Percentiles rank a stretch among this genome's conserved stretches.
Evolutionary conservation across 2,113 vertebrate genomes (phyloP).

Genomic region (Platichthys stellatus): DNA sequence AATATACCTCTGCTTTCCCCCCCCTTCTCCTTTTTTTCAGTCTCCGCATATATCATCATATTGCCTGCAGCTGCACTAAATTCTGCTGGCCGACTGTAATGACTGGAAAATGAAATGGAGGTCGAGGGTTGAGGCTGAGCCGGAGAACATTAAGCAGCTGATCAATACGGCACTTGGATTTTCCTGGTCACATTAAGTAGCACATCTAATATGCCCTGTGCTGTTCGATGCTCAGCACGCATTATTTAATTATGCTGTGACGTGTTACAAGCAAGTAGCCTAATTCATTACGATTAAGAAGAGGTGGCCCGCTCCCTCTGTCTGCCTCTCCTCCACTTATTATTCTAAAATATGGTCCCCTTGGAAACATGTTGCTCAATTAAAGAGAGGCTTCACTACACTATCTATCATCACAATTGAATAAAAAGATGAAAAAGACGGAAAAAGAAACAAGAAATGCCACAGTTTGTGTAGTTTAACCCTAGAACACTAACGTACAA

Average conservation of each 20-base stretch:
- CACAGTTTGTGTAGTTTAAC: slow-evolving; percentile 13
- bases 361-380: slow-evolving; percentile 57
- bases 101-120: slow-evolving; percentile 79
- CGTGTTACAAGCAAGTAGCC: slow-evolving; percentile 60
- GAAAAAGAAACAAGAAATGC: slow-evolving; percentile 27
- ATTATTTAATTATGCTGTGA: slow-evolving; percentile 73
- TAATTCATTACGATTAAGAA: slow-evolving; percentile 71
- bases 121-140: slow-evolving; percentile 73
- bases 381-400: slow-evolving; percentile 28
- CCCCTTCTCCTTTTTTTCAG: neutral
- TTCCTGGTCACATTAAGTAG: slow-evolving; percentile 76
- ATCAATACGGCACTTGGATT: slow-evolving; percentile 80
- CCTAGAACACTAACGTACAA: too few relatives aligned
- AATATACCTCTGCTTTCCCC: neutral
- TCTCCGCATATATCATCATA: slow-evolving; percentile 38
- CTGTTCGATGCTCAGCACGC: slow-evolving; percentile 56
- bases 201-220: slow-evolving; percentile 73
- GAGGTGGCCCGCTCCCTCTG: slow-evolving; percentile 10
- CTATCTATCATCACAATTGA: slow-evolving; percentile 54
- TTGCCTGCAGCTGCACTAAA: slow-evolving; percentile 65
- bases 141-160: slow-evolving; percentile 74
- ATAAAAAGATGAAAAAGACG: slow-evolving; percentile 36
- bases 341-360: slow-evolving; percentile 40
- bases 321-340: slow-evolving; percentile 39
- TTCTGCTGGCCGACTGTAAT: slow-evolving; percentile 68